Percentiles rank a stretch among this genome's conserved stretches.
Evolutionary conservation across 2,888 invertebrate genomes (phyloP).

Genomic region (Lypha dubia): DNA sequence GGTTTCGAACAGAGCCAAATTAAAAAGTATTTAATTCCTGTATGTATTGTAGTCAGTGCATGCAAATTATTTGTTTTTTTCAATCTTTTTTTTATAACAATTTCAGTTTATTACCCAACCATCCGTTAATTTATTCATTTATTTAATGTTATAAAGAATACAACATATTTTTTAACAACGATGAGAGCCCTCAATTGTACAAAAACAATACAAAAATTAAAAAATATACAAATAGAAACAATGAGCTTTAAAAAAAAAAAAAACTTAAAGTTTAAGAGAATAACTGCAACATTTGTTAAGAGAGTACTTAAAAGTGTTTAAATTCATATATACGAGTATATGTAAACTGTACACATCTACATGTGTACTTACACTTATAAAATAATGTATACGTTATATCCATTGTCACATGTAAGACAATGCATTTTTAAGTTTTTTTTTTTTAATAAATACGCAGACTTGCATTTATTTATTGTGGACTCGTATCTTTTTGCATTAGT

Average conservation of each 20-base stretch:
- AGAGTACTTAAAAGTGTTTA: constrained; percentile 32
- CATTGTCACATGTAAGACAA: constrained; percentile 47
- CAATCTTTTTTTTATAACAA: constrained; percentile 8
- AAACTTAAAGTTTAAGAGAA: constrained; percentile 57
- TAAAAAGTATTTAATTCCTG: too few species aligned
- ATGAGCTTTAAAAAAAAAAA: constrained; percentile 23
- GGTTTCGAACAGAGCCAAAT: too few species aligned
- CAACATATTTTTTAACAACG: constrained; percentile 50
- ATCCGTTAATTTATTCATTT: constrained; percentile 26
- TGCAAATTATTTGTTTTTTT: constrained; percentile 24
- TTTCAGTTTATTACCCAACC: constrained; percentile 37
- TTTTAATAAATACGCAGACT: constrained; percentile 32
- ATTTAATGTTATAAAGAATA: constrained; percentile 50
- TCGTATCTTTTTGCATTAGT: neutral
- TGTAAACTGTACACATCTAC: neutral
- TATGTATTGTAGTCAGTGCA: too few species aligned
- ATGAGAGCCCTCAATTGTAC: constrained; percentile 44
- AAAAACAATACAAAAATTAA: neutral
- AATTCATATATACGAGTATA: neutral
- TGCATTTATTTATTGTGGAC: constrained; percentile 5
- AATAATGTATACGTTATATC: constrained; percentile 33
- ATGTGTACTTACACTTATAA: constrained; percentile 10
- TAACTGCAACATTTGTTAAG: constrained; percentile 56
- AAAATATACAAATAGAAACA: constrained; percentile 31
- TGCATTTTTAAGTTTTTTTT: constrained; percentile 26